phyloP scores from a whole-genome alignment of 53 echinoderm and acorn worm species.

The Patiria pectinifera region DNA sequence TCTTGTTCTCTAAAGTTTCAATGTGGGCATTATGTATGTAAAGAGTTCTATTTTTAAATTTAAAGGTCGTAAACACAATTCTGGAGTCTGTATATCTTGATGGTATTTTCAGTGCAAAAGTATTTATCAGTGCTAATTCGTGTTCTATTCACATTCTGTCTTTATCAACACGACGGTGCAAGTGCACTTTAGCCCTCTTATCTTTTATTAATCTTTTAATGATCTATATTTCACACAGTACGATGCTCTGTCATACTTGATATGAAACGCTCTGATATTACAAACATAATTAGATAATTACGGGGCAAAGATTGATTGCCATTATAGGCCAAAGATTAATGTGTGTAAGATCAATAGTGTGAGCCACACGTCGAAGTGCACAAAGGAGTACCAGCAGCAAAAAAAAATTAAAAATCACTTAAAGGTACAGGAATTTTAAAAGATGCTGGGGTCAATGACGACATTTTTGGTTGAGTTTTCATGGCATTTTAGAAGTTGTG shows the following conservation, averaged over 20 bases:
- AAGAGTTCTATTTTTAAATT: neutral
- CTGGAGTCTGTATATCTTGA: neutral
- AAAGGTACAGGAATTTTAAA: no score
- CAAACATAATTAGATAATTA: neutral
- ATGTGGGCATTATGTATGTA: neutral
- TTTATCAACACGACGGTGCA: neutral
- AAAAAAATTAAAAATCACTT: no score
- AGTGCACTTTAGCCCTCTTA: conserved; percentile 9
- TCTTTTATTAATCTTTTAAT: conserved; percentile 1
- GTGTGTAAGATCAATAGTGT: no score
- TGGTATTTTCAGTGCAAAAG: neutral
- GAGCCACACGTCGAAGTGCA: neutral
- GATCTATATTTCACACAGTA: neutral
- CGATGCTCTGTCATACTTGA: neutral
- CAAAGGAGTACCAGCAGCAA: neutral
- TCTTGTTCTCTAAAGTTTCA: no score
- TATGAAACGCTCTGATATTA: neutral
- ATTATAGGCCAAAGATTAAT: neutral
- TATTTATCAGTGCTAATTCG: neutral
- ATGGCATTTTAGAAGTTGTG: no score
- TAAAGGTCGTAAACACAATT: neutral
- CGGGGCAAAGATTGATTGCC: neutral
- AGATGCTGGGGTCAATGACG: no score
- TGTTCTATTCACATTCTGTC: neutral
- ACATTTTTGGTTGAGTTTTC: no score